A percentile compares a stretch with the other conserved stretches of the same genome.
phyloP scores from a whole-genome alignment of 2,888 invertebrate genomes.

The Apodemia duryi region DNA sequence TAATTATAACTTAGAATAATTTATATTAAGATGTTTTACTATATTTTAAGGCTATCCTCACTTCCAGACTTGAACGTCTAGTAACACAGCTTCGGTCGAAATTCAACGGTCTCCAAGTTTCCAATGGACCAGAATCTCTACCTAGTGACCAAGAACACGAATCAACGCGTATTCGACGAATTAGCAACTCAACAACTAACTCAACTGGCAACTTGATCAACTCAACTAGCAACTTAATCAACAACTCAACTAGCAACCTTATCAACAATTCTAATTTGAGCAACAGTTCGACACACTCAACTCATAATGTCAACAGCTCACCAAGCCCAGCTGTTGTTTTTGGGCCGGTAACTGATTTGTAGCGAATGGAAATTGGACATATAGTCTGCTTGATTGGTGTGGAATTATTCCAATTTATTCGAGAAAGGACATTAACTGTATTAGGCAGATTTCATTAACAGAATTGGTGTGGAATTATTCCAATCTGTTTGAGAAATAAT shows the following conservation, averaged over 20 bases:
- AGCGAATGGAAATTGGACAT: constrained; percentile 55
- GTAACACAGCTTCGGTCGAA: constrained; percentile 77
- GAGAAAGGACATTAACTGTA: constrained; percentile 17
- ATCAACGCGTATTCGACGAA: constrained; percentile 40
- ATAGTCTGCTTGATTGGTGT: constrained; percentile 44
- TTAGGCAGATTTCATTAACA: not conserved
- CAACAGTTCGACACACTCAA: constrained; percentile 35
- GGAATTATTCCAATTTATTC: constrained; percentile 51
- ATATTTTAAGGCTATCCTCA: constrained; percentile 45
- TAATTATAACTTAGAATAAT: not conserved
- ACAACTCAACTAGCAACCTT: constrained; percentile 38
- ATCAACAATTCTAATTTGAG: constrained; percentile 44
- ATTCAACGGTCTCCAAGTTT: constrained; percentile 62
- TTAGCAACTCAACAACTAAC: constrained; percentile 27
- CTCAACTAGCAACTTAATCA: constrained; percentile 22
- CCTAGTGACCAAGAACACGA: constrained; percentile 69
- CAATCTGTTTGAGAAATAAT: too few relatives aligned
- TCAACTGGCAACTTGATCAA: constrained; percentile 22
- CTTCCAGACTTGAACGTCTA: constrained; percentile 79
- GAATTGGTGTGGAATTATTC: not conserved
- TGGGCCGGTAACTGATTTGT: constrained; percentile 82
- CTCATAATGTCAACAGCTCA: constrained; percentile 56
- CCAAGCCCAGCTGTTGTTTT: constrained; percentile 71
- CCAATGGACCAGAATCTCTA: constrained; percentile 63
- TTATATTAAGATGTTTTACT: constrained; percentile 23